Evolutionary conservation across 2,113 vertebrate species (phyloP), one percentile per base, ranked within the genome.

Genomic region (Lepus americanus): DNA sequence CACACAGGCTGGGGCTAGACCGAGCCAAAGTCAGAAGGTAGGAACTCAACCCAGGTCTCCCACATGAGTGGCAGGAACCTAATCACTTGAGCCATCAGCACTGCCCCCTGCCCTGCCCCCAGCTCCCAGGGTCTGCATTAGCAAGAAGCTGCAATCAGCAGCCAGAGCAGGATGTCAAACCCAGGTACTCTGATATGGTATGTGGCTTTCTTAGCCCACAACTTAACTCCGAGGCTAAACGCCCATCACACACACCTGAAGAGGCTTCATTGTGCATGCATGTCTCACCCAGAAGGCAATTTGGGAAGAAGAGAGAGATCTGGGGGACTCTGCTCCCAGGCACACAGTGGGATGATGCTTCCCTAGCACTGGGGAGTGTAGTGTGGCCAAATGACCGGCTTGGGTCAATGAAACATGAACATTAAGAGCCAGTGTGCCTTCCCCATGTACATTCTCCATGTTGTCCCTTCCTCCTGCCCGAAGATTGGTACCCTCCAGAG

Each of bases 251-350:
- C 55, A 59, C 19, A 19, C 36, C 36, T 36, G 36, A 4, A 83
- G 27, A 77, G 55, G 59, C 88, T 92, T 83, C 49, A 81, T 14
- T 72, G 25, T 76, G 3, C 53, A 22, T 59, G 20, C 73, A 17
- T 67, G 87, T 87, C 87, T 95, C 49, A 93, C 44, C 27, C 17
- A 80, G 49, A 93, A 91, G 29, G 39, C 72, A 93, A 74, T 11
- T 23, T 79, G 67, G 49, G 78, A 36, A 53, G 33, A 6, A 49
- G 5, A 11, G 20, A 55, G 12, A 16, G 8, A 27, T n/a, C 29
- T 17, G 44, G 27, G 6, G 20, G 6, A 16, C 72, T 89, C 83
- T 81, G 55, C 59, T 82, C 53, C 63, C 29, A 79, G 85, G 29
- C 25, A 63, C 33, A 3, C 11, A 5, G 31, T 39, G 90, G 36